These are phyloP conservation scores for Sinodicranocentrus sp. DNA, from an alignment of 2,888 invertebrate genomes.

Conservation along the genomic window DNA sequence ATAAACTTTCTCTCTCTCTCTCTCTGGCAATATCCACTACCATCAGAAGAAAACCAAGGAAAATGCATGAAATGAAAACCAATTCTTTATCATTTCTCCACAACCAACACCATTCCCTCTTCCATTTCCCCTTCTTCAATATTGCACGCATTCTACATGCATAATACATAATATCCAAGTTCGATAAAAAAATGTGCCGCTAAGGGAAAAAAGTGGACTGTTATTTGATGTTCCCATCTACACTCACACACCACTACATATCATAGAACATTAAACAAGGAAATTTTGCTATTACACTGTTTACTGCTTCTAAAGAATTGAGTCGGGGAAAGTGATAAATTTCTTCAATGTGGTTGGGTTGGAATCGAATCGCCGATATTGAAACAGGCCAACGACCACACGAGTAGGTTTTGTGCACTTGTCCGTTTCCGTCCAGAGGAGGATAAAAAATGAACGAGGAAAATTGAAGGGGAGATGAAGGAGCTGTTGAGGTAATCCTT, in stretches of 20 bases:
- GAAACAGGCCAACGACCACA: conserved; percentile 20
- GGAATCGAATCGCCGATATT: too few species aligned
- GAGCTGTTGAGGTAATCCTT: too few species aligned
- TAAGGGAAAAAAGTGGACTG: conserved; percentile 30
- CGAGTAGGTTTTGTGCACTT: neutral
- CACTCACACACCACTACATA: neutral
- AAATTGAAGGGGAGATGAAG: too few species aligned
- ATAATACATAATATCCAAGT: neutral
- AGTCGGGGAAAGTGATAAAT: conserved; percentile 64
- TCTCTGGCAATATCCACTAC: too few species aligned
- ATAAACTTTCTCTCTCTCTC: too few species aligned
- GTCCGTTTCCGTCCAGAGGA: too few species aligned
- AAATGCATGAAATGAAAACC: conserved; percentile 57
- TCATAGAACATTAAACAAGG: neutral
- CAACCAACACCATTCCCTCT: conserved; percentile 18
- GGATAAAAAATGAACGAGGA: too few species aligned
- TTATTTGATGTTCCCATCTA: conserved; percentile 12
- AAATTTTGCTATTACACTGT: neutral
- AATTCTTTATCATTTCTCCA: conserved; percentile 53
- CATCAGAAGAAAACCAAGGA: conserved; percentile 23
- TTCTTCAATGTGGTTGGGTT: conserved; percentile 63
- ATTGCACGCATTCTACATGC: conserved; percentile 18
- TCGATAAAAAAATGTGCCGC: neutral
- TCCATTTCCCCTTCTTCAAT: conserved; percentile 33
- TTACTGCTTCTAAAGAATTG: neutral